A percentile compares a stretch with the other conserved stretches of the same genome.
These are phyloP conservation scores for Oligia strigilis DNA, from an alignment of 2,888 invertebrate genomes.

Conservation along the genomic window DNA sequence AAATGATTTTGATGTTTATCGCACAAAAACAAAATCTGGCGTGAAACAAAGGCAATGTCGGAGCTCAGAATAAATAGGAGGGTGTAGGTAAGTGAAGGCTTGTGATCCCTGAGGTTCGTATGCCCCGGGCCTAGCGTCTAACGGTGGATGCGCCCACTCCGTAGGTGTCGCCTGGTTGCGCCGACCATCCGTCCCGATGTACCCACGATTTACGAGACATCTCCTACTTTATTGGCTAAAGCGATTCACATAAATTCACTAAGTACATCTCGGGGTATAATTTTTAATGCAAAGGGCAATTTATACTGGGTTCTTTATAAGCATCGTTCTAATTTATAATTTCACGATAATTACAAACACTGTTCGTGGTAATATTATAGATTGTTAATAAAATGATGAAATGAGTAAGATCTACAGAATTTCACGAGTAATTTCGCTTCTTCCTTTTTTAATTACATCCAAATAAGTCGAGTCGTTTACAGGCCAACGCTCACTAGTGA, in stretches of 20 bases:
- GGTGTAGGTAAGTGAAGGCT: constrained; percentile 67
- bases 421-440: constrained; percentile 23
- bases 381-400: constrained; percentile 30
- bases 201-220: constrained; percentile 86
- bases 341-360: constrained; percentile 30
- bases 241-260: constrained; percentile 87
- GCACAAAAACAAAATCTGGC: constrained; percentile 55
- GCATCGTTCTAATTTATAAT: constrained; percentile 49
- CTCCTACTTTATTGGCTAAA: constrained; percentile 88
- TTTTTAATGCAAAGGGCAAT: constrained; percentile 77
- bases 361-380: constrained; percentile 10
- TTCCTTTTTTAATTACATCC: constrained; percentile 52
- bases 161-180: constrained; percentile 83
- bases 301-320: constrained; percentile 71
- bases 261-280: constrained; percentile 77
- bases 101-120: constrained; percentile 68
- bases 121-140: constrained; percentile 74
- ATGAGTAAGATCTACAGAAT: constrained; percentile 20
- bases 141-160: constrained; percentile 88
- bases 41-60: constrained; percentile 61
- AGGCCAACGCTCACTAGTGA: constrained; percentile 32
- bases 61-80: constrained; percentile 62
- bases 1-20: constrained; percentile 61
- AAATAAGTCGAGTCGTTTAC: constrained; percentile 45
- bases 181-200: constrained; percentile 81